Conservation (phyloP, 2,797 vertebrate species). For the Crocidura indochinensis region DNA sequence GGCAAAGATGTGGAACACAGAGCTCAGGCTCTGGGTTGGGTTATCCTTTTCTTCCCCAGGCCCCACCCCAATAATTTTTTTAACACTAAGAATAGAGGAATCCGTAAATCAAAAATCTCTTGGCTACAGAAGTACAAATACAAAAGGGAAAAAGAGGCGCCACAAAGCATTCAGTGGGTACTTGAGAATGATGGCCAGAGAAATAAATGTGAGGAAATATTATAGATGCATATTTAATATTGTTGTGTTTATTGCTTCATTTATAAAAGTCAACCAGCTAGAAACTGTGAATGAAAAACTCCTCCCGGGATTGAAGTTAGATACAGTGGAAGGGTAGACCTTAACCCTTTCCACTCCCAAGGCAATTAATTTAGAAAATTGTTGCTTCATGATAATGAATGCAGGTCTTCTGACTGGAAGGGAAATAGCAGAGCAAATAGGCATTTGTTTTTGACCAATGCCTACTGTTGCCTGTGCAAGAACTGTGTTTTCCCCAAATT, state of each 20-base stretch:
- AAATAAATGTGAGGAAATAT: conserved; percentile 83
- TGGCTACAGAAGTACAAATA: conserved; percentile 55
- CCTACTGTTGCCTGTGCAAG: background rate
- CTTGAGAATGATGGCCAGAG: conserved; percentile 65
- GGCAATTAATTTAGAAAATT: conserved; percentile 40
- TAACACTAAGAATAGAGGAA: conserved; percentile 26
- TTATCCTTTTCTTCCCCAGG: background rate
- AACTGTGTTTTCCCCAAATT: background rate
- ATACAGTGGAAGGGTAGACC: background rate
- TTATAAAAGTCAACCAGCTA: conserved; percentile 85
- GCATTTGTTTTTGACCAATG: background rate
- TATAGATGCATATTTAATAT: conserved; percentile 85
- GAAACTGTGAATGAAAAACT: conserved; percentile 82
- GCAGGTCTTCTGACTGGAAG: background rate
- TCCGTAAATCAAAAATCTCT: conserved; percentile 77
- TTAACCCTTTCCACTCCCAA: conserved; percentile 63
- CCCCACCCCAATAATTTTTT: background rate
- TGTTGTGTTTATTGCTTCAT: conserved; percentile 86
- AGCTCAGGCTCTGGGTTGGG: background rate
- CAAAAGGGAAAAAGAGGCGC: conserved; percentile 42
- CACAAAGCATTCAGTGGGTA: conserved; percentile 66
- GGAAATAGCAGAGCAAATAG: background rate
- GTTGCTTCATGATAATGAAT: background rate
- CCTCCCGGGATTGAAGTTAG: conserved; percentile 17
- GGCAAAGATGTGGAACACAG: background rate